Conservation (phyloP, 2,888 invertebrate genomes). For the Parascotia fuliginaria region DNA sequence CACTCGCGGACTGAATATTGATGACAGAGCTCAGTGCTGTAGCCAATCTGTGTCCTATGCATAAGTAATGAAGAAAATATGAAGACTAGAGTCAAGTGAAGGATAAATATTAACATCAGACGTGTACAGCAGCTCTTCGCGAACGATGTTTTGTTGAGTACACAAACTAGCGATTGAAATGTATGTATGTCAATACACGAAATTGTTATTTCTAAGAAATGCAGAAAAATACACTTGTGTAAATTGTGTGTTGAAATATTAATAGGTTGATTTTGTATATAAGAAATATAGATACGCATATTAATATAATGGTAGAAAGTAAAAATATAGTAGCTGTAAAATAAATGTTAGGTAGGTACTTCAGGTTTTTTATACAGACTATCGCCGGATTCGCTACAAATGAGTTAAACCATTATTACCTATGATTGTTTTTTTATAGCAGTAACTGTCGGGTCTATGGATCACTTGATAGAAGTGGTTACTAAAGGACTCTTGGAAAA, state of each 20-base stretch:
- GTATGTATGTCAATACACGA: slow-evolving; percentile 22
- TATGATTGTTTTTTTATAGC: too few relatives aligned
- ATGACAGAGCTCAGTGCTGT: slow-evolving; percentile 69
- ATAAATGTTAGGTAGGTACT: too few relatives aligned
- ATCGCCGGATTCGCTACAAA: too few relatives aligned
- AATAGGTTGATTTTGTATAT: slow-evolving; percentile 7
- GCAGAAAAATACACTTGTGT: slow-evolving; percentile 11
- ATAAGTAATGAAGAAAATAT: slow-evolving; percentile 83
- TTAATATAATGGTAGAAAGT: too few relatives aligned
- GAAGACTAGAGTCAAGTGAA: slow-evolving; percentile 69
- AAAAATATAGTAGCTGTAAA: too few relatives aligned
- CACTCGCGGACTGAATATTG: slow-evolving; percentile 76
- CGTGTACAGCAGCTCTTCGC: slow-evolving; percentile 47
- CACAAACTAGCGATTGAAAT: slow-evolving; percentile 19
- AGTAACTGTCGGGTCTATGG: too few relatives aligned
- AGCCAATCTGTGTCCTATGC: slow-evolving; percentile 83
- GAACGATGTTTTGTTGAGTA: slow-evolving; percentile 31
- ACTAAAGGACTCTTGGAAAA: too few relatives aligned
- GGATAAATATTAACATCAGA: slow-evolving; percentile 73
- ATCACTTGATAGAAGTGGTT: too few relatives aligned
- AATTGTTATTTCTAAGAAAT: slow-evolving; percentile 5
- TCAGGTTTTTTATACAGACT: too few relatives aligned
- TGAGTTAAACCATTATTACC: too few relatives aligned
- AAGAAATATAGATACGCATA: too few relatives aligned
- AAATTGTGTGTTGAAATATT: slow-evolving; percentile 21